Evolutionary conservation across 2,888 invertebrate genomes (phyloP), one percentile per base, ranked within the genome.

Genomic region (Oscheius myriophilus): DNA sequence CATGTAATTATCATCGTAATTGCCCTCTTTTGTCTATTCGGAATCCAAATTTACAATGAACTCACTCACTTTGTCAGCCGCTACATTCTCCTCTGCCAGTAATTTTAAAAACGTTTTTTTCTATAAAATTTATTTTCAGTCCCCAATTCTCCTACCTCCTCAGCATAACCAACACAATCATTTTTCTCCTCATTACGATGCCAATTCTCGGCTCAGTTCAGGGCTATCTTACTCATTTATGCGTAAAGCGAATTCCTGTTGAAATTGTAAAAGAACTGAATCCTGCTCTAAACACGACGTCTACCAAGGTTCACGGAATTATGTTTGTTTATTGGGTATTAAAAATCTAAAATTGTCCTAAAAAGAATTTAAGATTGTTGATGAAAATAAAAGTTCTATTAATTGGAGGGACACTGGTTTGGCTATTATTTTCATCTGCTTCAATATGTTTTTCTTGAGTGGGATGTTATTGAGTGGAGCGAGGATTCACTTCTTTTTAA

Each of bases 61-160:
- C n/a, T 39, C 1, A 41, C 43, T 12, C 57, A 57, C 18, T 57
- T 57, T 18, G 1, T 57, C 57, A 41, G 21, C 18, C 41, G 57
- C 11, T 57, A 57, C n/a, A 39, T 57, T 39, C 43, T 57, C 4
- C 57, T 57, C 3, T 57, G 57, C 42, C 41, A 53, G 49, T 18
- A 9, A 18, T 3, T 33, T n/a, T n/a, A n/a, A n/a, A n/a, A n/a
- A n/a, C n/a, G n/a, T n/a, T n/a, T n/a, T n/a, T n/a, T n/a, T n/a
- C n/a, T n/a, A n/a, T n/a, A n/a, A n/a, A n/a, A n/a, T n/a, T 33
- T 9, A 33, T 6, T 18, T 46, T 46, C 3, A 46, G 49, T 18
- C 18, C 18, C 21, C 18, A n/a, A 25, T 25, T 11, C 23, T 18
- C 16, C 12, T 6, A 23, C 23, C 23, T 21, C 25, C 16, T 53